Conservation (phyloP, 2,113 vertebrate genomes). For the Notarius lentiginosus region DNA sequence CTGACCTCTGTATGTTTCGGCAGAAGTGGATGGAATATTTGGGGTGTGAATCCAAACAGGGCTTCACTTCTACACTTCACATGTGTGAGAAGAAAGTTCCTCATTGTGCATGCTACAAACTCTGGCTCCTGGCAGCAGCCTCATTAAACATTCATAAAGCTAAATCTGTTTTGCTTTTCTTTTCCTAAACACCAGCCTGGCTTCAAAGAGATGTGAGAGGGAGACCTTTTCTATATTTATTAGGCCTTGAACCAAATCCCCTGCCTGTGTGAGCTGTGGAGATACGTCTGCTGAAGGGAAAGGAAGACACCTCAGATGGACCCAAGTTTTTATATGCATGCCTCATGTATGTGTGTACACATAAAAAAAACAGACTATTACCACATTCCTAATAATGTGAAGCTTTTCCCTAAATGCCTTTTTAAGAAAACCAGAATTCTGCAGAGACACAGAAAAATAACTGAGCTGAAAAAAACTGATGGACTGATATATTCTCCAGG, state of each 20-base stretch:
- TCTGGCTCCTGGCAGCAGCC: constrained; percentile 41
- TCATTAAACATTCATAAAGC: constrained; percentile 60
- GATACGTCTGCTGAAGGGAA: constrained; percentile 43
- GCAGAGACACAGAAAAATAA: neutral
- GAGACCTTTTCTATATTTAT: constrained; percentile 55
- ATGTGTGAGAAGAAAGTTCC: constrained; percentile 29
- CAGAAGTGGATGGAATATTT: constrained; percentile 9
- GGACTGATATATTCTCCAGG: constrained; percentile 32
- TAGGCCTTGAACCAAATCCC: constrained; percentile 50
- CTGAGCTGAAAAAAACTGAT: neutral
- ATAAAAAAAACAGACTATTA: constrained; percentile 13
- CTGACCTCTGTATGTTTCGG: neutral
- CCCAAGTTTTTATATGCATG: neutral
- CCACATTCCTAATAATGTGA: neutral
- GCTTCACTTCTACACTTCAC: constrained; percentile 32
- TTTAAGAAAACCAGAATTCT: neutral
- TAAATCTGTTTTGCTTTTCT: constrained; percentile 58
- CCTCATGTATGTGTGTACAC: constrained; percentile 11
- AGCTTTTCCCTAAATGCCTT: constrained; percentile 4
- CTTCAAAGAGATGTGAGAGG: constrained; percentile 55
- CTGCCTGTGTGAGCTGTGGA: constrained; percentile 39
- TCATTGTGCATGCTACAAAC: constrained; percentile 52
- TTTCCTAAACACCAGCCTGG: constrained; percentile 50
- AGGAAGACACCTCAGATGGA: constrained; percentile 27
- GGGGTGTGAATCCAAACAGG: constrained; percentile 18